Evolutionary conservation across 1,140 invertebrate genomes (phyloP).

Genomic region (Reticulitermes speratus): DNA sequence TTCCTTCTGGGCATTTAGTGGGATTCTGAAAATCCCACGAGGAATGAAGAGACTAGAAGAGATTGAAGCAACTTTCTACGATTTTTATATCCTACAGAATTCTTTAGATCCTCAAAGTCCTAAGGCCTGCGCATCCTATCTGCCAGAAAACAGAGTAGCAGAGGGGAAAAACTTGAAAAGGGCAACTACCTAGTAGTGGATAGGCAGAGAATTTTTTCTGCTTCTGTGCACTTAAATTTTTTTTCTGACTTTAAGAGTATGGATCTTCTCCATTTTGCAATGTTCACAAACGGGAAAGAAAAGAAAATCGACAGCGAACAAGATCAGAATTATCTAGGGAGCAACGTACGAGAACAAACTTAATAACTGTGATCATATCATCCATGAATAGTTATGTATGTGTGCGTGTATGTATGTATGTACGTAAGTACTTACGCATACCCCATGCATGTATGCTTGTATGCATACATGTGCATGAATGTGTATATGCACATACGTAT

Average conservation of each 20-base stretch:
- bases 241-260: neutral
- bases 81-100: neutral
- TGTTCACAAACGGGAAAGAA: no score
- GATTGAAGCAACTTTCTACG: neutral
- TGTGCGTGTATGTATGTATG: no score
- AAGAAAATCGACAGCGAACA: no score
- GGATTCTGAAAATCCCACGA: slow-evolving; percentile 2
- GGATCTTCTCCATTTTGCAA: no score
- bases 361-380: no score
- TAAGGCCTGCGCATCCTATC: neutral
- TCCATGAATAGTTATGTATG: no score
- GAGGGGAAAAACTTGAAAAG: neutral
- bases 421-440: no score
- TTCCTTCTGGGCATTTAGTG: neutral
- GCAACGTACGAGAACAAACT: no score
- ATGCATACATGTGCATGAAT: no score
- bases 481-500: no score
- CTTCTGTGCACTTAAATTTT: neutral
- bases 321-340: no score
- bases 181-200: neutral
- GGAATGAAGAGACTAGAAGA: neutral
- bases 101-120: neutral
- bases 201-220: neutral
- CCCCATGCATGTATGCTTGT: no score
- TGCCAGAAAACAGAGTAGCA: neutral